These are phyloP conservation scores for Lates japonicus DNA, from an alignment of 2,797 vertebrate species.

Conservation along the genomic window DNA sequence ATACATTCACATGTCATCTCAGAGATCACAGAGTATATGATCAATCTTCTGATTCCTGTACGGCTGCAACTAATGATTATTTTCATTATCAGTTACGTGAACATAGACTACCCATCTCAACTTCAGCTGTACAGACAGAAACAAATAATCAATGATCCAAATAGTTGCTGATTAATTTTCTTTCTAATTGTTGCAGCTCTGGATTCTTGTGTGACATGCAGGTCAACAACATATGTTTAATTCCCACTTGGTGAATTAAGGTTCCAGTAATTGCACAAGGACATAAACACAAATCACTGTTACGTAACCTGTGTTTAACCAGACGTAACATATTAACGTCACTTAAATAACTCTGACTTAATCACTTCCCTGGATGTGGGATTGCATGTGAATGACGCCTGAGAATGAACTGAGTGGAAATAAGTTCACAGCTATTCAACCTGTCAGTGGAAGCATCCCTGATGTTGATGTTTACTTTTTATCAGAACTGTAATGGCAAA, in stretches of 20 bases:
- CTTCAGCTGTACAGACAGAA: neutral
- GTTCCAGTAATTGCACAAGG: conserved; percentile 22
- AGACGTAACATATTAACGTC: conserved; percentile 20
- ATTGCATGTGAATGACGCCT: neutral
- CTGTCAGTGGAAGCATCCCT: neutral
- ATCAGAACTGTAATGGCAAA: neutral
- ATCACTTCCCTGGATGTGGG: conserved; percentile 18
- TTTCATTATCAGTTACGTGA: neutral
- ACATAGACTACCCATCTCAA: neutral
- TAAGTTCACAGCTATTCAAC: neutral
- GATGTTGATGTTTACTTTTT: neutral
- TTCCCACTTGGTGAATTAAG: conserved; percentile 24
- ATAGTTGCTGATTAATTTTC: neutral
- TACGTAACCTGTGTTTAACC: conserved; percentile 53
- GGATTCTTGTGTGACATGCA: neutral
- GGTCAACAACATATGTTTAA: neutral
- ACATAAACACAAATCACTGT: conserved; percentile 23
- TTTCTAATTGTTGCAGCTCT: neutral
- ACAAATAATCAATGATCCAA: neutral
- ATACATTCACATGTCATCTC: conserved; percentile 8
- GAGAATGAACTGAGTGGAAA: conserved; percentile 1
- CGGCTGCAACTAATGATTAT: neutral
- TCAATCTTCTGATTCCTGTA: neutral
- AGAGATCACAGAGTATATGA: neutral
- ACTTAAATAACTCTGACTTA: conserved; percentile 32